Evolutionary conservation across 2,113 vertebrate genomes (phyloP), one percentile per base, ranked within the genome.

Genomic region (Anseranas semipalmata): DNA sequence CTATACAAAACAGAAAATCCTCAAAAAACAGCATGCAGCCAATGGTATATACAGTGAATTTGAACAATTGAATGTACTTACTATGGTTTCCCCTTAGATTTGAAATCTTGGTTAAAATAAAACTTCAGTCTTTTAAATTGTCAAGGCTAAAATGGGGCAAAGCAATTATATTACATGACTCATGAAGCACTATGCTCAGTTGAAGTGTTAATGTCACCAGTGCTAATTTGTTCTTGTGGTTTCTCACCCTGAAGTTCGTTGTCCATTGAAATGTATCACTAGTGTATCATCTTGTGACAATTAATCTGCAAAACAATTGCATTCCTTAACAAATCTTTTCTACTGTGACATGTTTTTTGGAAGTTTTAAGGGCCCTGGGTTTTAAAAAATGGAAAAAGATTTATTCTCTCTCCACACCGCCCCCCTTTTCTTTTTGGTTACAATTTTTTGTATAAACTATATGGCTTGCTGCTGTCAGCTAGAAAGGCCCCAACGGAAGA

Each of bases 1-100:
- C 91, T 93, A 91, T 92, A 62, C 55, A 90, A 91, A 85, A 25
- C 55, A 96, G 87, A 92, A 92, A 87, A 93, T 78, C 68, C 56
- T 94, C 82, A 85, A 95, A 91, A 86, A 86, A 4, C 91, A 96
- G 78, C 66, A 81, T 53, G 67, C 63, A 87, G 48, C 72, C 87
- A 52, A 87, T 24, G 80, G 48, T 30, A 71, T 52, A 72, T 52
- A 75, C 15, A 77, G 28, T 56, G 86, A 96, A 94, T 78, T 19
- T 74, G 74, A 96, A 89, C 95, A 55, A 79, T n/a, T 95, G 28
- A 60, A 65, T 76, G 78, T 59, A 74, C 70, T 95, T 94, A 80
- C 65, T 73, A 41, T 25, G 63, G 35, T 35, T 58, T 90, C 75
- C 16, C 4, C 24, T 77, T 77, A 70, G 74, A 80, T 90, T 91